Base-by-base conservation (phyloP, 2,888 invertebrate genomes). In the Xanthia togata region DNA sequence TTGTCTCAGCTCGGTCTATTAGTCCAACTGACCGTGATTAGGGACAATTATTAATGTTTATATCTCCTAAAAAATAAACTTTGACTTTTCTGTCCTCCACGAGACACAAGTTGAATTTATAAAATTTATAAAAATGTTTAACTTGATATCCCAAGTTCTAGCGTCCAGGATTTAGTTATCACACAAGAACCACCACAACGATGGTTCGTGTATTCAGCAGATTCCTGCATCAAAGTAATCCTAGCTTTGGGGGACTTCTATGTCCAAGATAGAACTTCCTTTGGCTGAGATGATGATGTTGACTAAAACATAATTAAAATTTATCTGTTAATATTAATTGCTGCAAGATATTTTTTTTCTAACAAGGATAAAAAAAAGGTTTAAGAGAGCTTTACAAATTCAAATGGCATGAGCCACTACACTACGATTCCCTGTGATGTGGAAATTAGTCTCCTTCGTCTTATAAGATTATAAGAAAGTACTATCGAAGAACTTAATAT, bases 31-130 rank as follows among this genome's bases (percentile, higher is more conserved):
- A 5, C 41, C 41, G 41, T 35, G 47, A 67, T 78, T 67, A 50
- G 31, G 59, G 20, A 26, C 38, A 67, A 47, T 65, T 60, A 65
- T 23, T 20, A 8, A 26, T 73, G 20, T 68, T 64, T 74, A 63
- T 47, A 26, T 9, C 5, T 23, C 44, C 20, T 75, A 41, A 8
- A 67, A 50, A 72, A 31, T 17, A 38, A 47, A 53, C 14, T 41
- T 8, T 17, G 9, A 17, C 2, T 50, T n/a, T 31, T 26, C 2
- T 3, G 12, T 41, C 17, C 17, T 41, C 23, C 11, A 31, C 6
- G 17, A 50, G 14, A 38, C 0, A 26, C 20, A 57, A 73, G 2
- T 20, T 6, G 12, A n/a, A 41, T 41, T n/a, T n/a, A 14, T 14
- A 23, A 12, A 31, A n/a, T n/a, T n/a, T n/a, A n/a, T n/a, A 50